Conservation (phyloP, 2,888 invertebrate genomes). For the Phania funesta region DNA sequence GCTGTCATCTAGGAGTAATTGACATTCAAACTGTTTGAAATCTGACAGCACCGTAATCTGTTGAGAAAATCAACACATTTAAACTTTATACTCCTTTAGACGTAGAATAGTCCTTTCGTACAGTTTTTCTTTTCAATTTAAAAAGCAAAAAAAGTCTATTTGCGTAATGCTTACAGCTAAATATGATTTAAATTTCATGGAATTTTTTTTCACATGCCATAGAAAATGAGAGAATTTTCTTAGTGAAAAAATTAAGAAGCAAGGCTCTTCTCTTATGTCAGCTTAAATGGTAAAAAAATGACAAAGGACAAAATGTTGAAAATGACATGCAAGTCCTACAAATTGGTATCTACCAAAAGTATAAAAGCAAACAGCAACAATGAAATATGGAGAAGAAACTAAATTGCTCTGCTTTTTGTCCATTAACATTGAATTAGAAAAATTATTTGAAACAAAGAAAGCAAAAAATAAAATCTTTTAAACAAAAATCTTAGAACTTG, state of each 20-base stretch:
- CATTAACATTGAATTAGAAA: constrained; percentile 25
- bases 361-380: constrained; percentile 19
- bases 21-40: constrained; percentile 65
- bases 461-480: background rate
- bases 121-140: constrained; percentile 11
- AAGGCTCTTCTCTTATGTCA: constrained; percentile 52
- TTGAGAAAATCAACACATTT: constrained; percentile 30
- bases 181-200: constrained; percentile 66
- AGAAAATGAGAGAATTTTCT: constrained; percentile 50
- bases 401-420: constrained; percentile 4
- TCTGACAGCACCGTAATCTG: constrained; percentile 61
- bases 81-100: constrained; percentile 30
- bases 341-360: constrained; percentile 29
- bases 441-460: constrained; percentile 6
- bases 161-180: constrained; percentile 65
- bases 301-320: constrained; percentile 9
- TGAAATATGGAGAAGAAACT: constrained; percentile 12
- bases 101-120: constrained; percentile 28
- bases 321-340: constrained; percentile 52
- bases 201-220: constrained; percentile 7
- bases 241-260: background rate
- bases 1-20: constrained; percentile 60
- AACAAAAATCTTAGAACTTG: constrained; percentile 17
- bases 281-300: constrained; percentile 28
- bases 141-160: constrained; percentile 50